Evolutionary conservation across 2,888 invertebrate species (phyloP), one percentile per base, ranked within the genome.

Genomic region (Auanema freiburgensis): DNA sequence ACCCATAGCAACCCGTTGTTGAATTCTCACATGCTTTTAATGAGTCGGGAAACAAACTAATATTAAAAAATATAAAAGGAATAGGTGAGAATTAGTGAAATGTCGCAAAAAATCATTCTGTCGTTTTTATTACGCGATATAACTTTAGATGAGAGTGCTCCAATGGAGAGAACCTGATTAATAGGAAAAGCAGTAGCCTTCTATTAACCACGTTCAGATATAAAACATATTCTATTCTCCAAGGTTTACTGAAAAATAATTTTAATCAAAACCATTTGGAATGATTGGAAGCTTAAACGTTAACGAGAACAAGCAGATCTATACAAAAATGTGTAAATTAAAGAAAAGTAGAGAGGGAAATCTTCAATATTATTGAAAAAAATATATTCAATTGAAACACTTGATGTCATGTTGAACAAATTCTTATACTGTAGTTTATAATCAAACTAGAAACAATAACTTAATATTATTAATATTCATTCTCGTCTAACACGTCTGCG

Each of bases 401-500:
- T 57, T 16, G 10, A 57, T 25, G 25, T 24, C 12, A 14, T 25
- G 50, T 12, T 44, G 14, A 57, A 14, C 10, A 16, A 57, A 21
- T 56, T 33, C 14, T 33, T 43, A 33, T 5, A 5, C 4, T 33
- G 8, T 33, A 33, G 8, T 3, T 33, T 33, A 33, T 33, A 8
- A 33, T 33, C 8, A 33, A 33, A 8, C 33, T 33, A 33, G 8
- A 33, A 33, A 33, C n/a, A 33, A 33, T 33, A 33, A 33, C 8
- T 33, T 33, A 33, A 8, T 5, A 33, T 5, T 33, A 3, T 5
- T 5, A 8, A 33, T 33, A 33, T 33, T 59, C 25, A 61, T 16
- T 65, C 57, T 12, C 58, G 46, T 42, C 59, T 42, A 49, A 25
- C 41, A 25, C 58, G 58, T 16, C 58, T 57, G 18, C 58, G 52